Base-by-base conservation (phyloP, 2,797 vertebrate genomes). In the Typhlichthys subterraneus region DNA sequence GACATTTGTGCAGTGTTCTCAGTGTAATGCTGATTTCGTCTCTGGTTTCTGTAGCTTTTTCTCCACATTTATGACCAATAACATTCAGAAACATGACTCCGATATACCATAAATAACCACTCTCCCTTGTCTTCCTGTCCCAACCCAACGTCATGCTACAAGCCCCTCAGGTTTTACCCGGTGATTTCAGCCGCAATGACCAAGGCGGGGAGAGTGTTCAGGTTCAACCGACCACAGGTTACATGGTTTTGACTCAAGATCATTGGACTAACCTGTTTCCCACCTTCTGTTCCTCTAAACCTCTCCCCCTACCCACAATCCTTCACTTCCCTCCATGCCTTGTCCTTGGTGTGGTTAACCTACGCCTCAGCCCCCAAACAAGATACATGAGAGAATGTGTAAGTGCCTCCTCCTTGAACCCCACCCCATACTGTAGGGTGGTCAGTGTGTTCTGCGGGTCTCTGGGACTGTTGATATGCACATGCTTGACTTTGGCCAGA, bases 311-410 rank as follows among this genome's bases (percentile, higher is more conserved):
- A 54, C 14, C 33, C 60, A 53, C 47, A 29, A 38, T 64, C 52
- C 56, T 64, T 51, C 59, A 65, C 47, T 65, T 19, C 51, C 47
- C 47, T 4, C 46, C 46, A 12, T 12, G n/a, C n/a, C 12, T 73
- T 65, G 52, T 73, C 79, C 73, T 76, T 70, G 62, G 73, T 79
- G 71, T 59, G 17, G 59, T 63, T 47, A 75, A 65, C 69, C 68
- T 72, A 53, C 52, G 61, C 17, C 42, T 38, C 59, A 42, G 50
- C 64, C 31, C 52, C 45, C 56, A 42, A 63, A 29, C 23, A 4
- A 29, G 23, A 29, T 29, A 29, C 23, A 29, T 67, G 69, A 79
- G 78, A 57, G 33, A 65, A 69, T 70, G 51, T 38, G 14, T 2
- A 52, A 46, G 45, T 13, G 14, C 38, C 50, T 61, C 33, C 6